A percentile compares a stretch with the other conserved stretches of the same genome.
Evolutionary conservation across 2,797 vertebrate species (phyloP).

Genomic region (Varecia variegata): DNA sequence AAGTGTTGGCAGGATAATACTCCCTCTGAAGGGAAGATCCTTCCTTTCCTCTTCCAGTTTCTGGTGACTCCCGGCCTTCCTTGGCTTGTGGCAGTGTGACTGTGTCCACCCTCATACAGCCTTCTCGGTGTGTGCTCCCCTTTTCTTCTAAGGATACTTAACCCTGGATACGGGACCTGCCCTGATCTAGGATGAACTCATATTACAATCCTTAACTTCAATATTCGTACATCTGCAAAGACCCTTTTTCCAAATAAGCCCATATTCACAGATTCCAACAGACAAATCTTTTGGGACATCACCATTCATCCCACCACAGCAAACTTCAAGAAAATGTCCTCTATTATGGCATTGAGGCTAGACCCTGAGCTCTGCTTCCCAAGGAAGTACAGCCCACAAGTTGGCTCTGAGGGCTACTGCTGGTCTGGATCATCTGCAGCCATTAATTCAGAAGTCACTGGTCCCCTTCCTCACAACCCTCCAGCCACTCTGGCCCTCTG

Average conservation of each 20-base stretch:
- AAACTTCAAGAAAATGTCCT: neutral
- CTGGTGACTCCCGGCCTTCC: too few species aligned
- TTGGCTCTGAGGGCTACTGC: too few species aligned
- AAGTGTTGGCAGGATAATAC: fast-evolving
- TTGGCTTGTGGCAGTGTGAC: too few species aligned
- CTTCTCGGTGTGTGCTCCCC: neutral
- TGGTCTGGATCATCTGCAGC: neutral
- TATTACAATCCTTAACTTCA: neutral
- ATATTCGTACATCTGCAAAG: neutral
- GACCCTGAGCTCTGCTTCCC: neutral
- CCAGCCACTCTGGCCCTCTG: neutral
- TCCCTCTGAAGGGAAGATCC: too few species aligned
- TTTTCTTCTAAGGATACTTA: neutral
- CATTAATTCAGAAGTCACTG: too few species aligned
- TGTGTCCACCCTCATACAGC: fast-evolving
- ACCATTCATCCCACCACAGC: too few species aligned
- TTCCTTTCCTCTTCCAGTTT: neutral
- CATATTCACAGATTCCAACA: neutral
- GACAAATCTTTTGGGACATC: neutral
- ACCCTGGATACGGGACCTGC: neutral
- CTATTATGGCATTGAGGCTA: neutral
- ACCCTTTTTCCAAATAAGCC: neutral
- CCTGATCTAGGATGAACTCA: neutral
- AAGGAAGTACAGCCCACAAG: neutral
- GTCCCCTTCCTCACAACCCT: neutral